Base-by-base conservation (phyloP, 2,888 invertebrate genomes). In the Cremastobaeus sp. region DNA sequence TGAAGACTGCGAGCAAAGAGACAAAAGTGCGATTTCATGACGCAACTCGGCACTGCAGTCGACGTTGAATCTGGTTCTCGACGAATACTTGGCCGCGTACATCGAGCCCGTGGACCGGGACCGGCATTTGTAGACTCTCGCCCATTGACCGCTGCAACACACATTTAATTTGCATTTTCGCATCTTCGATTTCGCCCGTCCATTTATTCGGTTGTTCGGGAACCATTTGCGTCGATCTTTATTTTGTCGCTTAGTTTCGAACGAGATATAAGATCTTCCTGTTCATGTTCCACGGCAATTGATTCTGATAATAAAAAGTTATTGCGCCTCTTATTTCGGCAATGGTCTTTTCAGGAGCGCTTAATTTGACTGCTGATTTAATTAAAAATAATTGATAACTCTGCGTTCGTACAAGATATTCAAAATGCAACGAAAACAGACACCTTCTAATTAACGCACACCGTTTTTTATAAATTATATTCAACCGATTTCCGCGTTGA, bases 51-150 rank as follows among this genome's bases (percentile, higher is more conserved):
- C 92, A 85, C 93, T 92, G 81, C 94, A 94, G 88, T 95, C 95
- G 78, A 93, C 92, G 82, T 96, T 94, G 84, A 96, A 94, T 86
- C 97, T 93, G 83, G 95, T 91, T 85, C 97, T 94, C 87, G 96
- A 94, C 74, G 97, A 94, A 88, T 96, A 96, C 90, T 98, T 98
- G 69, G 98, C 98, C n/a, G 98, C 98, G 88, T 95, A 97, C 84
- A 95, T 93, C 82, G 93, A 92, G 55, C 95, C 95, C 25, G 94
- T 94, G 79, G 93, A 92, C 86, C 94, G 92, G 89, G 97, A 95
- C 47, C 94, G 91, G 86, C 96, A 96, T 87, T 95, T 93, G 86
- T 95, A 94, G 77, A 98, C 98, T 79, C 96, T 95, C 55, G 98
- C 98, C 89, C 98, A 98, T 90, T 98, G 98, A 71, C 98, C 98